Base-by-base conservation (phyloP, 2,797 vertebrate species). In the Esox lucius region DNA sequence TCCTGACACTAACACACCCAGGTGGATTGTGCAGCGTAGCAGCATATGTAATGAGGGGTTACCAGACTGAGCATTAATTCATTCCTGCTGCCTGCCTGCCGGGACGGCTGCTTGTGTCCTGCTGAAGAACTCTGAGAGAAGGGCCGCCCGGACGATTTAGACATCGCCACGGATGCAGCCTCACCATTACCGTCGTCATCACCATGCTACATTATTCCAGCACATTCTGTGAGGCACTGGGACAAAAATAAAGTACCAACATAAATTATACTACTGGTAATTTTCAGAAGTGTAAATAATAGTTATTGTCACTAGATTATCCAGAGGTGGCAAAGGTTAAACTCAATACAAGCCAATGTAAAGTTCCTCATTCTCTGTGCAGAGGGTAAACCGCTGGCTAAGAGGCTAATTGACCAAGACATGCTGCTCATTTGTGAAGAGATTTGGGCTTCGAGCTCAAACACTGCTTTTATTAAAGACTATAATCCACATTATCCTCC, bases 401-500 rank as follows among this genome's bases (percentile, higher is more conserved):
- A 73, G 84, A 73, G 65, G 8, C 51, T 79, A 83, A 87, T 83
- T 80, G 67, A 66, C 35, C 16, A 35, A 75, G 82, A 87, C 78
- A 84, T 75, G 77, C 39, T 80, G 78, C 77, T 85, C 72, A 76
- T 86, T 81, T 85, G 73, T 70, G 69, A 74, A 78, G 70, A 74
- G 78, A 67, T 42, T 85, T 84, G 81, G 66, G 73, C 83, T 86
- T 84, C 56, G 33, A 35, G 68, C 75, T 48, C 70, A 75, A 87
- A 87, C 68, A 76, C 85, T 86, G 71, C 62, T 11, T 64, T 73
- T 80, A 87, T 88, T 84, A 90, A 90, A 88, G 86, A 87, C 81
- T 85, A 88, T 89, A 89, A 91, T 90, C 89, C 87, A 89, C 75
- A 81, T 87, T 77, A 90, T 86, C 82, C 81, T 26, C 79, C 82